Evolutionary conservation across 1,140 invertebrate genomes (phyloP), one percentile per base, ranked within the genome.

Genomic region (Sminthurides bifidus): DNA sequence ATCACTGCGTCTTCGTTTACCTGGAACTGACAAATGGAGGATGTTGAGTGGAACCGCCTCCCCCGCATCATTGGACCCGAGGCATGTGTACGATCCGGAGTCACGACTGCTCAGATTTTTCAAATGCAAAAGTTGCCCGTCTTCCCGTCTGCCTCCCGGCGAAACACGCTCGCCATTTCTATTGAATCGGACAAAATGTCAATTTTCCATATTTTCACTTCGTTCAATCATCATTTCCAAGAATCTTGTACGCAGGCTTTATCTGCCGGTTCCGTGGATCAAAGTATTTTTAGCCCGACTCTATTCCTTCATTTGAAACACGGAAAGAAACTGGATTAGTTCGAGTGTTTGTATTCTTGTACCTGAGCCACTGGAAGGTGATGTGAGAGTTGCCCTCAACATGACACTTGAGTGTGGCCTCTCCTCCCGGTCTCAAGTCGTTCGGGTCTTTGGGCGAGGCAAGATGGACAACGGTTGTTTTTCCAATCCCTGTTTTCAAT

Each of bases 281-380:
- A n/a, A n/a, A n/a, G n/a, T n/a, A n/a, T n/a, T n/a, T n/a, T n/a
- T n/a, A n/a, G n/a, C n/a, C n/a, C n/a, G n/a, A n/a, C n/a, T n/a
- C n/a, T n/a, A n/a, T n/a, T n/a, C n/a, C n/a, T n/a, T n/a, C n/a
- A n/a, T n/a, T n/a, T n/a, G n/a, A n/a, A n/a, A n/a, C n/a, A n/a
- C n/a, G n/a, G n/a, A n/a, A n/a, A n/a, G n/a, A n/a, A n/a, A n/a
- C n/a, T n/a, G n/a, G n/a, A n/a, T n/a, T n/a, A n/a, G n/a, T n/a
- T n/a, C n/a, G n/a, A n/a, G n/a, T n/a, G n/a, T n/a, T n/a, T n/a
- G n/a, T n/a, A n/a, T n/a, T n/a, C n/a, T 48, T 72, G 68, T 68
- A 79, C 79, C 76, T 77, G 72, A 82, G 85, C 84, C 84, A 88
- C 66, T 84, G 77, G 65, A 81, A 79, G 59, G 75, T 72, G 40